These are phyloP conservation scores for Meteorus cinctellus DNA, from an alignment of 2,888 invertebrate genomes.

Conservation along the genomic window DNA sequence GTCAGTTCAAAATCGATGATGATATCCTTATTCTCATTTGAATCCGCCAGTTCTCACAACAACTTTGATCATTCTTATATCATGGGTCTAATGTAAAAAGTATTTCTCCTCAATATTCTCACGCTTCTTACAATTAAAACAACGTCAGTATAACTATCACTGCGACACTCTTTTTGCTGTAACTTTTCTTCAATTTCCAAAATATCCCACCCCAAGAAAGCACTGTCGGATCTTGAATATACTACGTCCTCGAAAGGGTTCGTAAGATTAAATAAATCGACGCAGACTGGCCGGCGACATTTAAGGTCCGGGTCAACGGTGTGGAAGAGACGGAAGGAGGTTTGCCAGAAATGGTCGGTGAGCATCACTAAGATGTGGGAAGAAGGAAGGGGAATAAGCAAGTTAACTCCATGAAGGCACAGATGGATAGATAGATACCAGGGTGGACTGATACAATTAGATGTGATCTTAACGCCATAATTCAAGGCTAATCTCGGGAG, in stretches of 20 bases:
- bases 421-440: slow-evolving; percentile 69
- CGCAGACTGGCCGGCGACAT: slow-evolving; percentile 59
- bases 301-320: slow-evolving; percentile 71
- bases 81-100: no score
- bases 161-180: no score
- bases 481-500: slow-evolving; percentile 70
- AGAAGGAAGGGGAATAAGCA: slow-evolving; percentile 49
- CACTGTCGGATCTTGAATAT: slow-evolving; percentile 41
- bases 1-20: no score
- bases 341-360: slow-evolving; percentile 42
- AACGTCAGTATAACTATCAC: no score
- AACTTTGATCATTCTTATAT: no score
- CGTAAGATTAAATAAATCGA: slow-evolving; percentile 67
- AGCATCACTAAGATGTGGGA: slow-evolving; percentile 57
- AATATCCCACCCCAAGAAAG: slow-evolving; percentile 10
- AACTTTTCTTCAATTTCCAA: no score
- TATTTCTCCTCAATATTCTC: no score
- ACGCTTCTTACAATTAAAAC: no score
- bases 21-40: no score
- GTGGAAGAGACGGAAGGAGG: slow-evolving; percentile 65
- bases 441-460: slow-evolving; percentile 72
- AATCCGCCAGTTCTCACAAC: no score
- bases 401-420: slow-evolving; percentile 52
- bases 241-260: background rate
- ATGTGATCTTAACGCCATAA: slow-evolving; percentile 73